A percentile compares a stretch with the other conserved stretches of the same genome.
These are phyloP conservation scores for Myiozetetes cayanensis DNA, from an alignment of 2,113 vertebrate genomes.

Conservation along the genomic window DNA sequence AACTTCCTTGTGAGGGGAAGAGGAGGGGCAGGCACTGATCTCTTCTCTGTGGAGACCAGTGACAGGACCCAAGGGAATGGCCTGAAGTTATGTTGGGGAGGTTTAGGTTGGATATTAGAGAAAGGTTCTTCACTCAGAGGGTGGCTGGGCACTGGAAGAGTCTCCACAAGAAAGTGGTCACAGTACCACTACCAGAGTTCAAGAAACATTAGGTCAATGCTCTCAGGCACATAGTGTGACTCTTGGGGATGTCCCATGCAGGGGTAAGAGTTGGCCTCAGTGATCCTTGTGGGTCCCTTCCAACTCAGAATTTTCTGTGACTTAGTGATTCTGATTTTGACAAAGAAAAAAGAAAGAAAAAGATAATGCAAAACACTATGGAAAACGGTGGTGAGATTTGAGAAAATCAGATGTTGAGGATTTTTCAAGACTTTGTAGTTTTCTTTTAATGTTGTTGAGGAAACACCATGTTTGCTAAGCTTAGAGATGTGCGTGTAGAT, in stretches of 20 bases:
- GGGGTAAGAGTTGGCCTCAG: neutral
- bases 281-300: neutral
- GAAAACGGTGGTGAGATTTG: neutral
- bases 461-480: neutral
- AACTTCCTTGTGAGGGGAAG: fast-evolving
- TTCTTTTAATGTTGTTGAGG: neutral
- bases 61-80: neutral
- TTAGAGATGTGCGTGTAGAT: neutral
- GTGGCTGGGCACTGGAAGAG: neutral
- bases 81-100: neutral
- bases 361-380: neutral
- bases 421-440: neutral
- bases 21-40: neutral
- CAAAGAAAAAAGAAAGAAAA: neutral
- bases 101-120: neutral
- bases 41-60: neutral
- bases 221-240: neutral
- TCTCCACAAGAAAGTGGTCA: neutral
- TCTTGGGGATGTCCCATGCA: neutral
- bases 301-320: neutral
- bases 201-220: neutral
- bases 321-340: neutral
- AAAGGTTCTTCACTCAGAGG: neutral
- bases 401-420: neutral
- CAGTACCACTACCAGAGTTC: neutral